Conservation (phyloP, 2,888 invertebrate genomes). For the Nomada lathburiana region DNA sequence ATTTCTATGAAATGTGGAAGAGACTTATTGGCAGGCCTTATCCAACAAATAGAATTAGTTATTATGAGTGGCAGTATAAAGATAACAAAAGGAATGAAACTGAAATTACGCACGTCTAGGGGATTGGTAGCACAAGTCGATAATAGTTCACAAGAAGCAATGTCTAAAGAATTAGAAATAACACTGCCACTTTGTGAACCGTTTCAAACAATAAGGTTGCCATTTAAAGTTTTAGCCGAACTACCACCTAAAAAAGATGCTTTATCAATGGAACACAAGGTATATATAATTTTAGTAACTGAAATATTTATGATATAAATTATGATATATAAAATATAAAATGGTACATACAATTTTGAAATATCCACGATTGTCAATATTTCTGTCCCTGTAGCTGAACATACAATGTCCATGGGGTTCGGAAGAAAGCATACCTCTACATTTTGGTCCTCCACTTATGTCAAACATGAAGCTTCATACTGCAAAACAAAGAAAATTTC, state of each 20-base stretch:
- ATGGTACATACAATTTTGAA: conserved; percentile 13
- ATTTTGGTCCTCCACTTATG: conserved; percentile 93
- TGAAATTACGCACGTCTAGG: conserved; percentile 89
- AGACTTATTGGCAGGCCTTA: conserved; percentile 92
- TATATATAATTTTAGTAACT: conserved; percentile 71
- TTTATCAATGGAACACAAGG: conserved; percentile 90
- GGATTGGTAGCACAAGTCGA: conserved; percentile 87
- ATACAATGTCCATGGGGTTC: conserved; percentile 92
- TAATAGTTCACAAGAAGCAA: conserved; percentile 80
- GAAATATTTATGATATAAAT: not conserved
- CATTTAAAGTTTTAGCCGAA: conserved; percentile 89
- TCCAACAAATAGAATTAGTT: conserved; percentile 91
- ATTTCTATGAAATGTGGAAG: conserved; percentile 86
- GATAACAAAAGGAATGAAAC: conserved; percentile 88
- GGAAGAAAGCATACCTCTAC: conserved; percentile 90
- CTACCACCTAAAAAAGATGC: conserved; percentile 90
- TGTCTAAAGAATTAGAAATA: conserved; percentile 78
- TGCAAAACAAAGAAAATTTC: conserved; percentile 92
- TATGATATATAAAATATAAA: not conserved
- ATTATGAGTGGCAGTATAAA: conserved; percentile 92
- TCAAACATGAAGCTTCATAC: conserved; percentile 93
- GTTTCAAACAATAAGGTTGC: conserved; percentile 88
- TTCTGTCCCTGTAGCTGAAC: conserved; percentile 86
- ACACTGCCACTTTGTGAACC: conserved; percentile 85
- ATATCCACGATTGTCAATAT: conserved; percentile 31